These are phyloP conservation scores for Arctia plantaginis DNA, from an alignment of 2,888 invertebrate genomes.

Conservation along the genomic window DNA sequence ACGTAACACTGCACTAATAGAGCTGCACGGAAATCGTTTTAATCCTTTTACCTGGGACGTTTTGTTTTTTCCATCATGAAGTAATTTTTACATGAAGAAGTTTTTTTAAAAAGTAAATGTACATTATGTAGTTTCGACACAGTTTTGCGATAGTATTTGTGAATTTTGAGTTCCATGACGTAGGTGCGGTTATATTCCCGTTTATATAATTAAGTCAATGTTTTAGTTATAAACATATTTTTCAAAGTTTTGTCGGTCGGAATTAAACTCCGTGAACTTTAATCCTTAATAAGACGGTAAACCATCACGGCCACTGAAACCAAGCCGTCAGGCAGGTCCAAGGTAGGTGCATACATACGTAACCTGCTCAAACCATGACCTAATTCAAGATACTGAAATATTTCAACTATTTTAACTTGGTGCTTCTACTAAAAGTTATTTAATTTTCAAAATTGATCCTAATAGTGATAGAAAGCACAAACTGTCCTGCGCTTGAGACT, in stretches of 20 bases:
- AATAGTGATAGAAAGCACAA: background rate
- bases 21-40: slow-evolving; percentile 50
- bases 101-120: background rate
- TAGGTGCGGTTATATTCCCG: background rate
- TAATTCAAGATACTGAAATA: background rate
- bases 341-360: too few species aligned
- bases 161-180: background rate
- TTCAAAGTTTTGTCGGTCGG: background rate
- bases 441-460: background rate
- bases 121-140: background rate
- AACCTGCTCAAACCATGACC: background rate
- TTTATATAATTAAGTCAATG: background rate
- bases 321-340: background rate
- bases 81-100: background rate
- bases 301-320: background rate
- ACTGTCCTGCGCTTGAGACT: background rate
- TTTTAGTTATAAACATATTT: background rate
- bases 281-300: background rate
- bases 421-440: background rate
- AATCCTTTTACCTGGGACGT: slow-evolving; percentile 42
- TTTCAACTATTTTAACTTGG: background rate
- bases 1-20: slow-evolving; percentile 54
- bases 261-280: background rate
- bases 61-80: slow-evolving; percentile 22
- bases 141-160: background rate